Evolutionary conservation across 2,888 invertebrate genomes (phyloP), one percentile per base, ranked within the genome.

Genomic region (Ectropis crepuscularia): DNA sequence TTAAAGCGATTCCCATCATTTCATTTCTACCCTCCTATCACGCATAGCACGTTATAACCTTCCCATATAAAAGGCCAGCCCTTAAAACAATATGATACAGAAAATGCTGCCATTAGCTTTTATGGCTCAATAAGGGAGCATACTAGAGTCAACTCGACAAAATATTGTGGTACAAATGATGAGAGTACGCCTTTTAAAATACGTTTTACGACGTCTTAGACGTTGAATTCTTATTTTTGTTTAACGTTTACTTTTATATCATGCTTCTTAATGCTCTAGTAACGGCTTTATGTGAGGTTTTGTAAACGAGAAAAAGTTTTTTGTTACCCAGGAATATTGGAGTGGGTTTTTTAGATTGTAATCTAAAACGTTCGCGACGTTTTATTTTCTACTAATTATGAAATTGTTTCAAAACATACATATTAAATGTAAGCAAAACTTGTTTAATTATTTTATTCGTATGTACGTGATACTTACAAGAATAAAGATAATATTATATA

Each of bases 11-110:
- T 63, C 45, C 54, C 49, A 62, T 53, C 51, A 61, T 65, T 47
- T 68, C 65, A 68, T 70, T 70, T 69, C 70, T 69, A 61, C 70
- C 68, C 61, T 67, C 60, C 46, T 70, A 70, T 72, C 73, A 70
- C 69, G 77, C 70, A 75, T 74, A 76, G 75, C 70, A 64, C 63
- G 64, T 71, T 67, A 72, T 75, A 71, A 68, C 65, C 59, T 58
- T 68, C 53, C 67, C 67, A 72, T 71, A 75, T 75, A 76, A 80
- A 70, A 71, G 71, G 70, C 69, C 69, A 72, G 72, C 74, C 68
- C 77, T 79, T 77, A 76, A 81, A 83, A 86, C 81, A 86, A 85
- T 81, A 79, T 81, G 80, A 82, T 81, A 80, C 80, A 77, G 78
- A 74, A 77, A 79, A 78, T 69, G 80, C 65, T 67, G 61, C 77